These are phyloP conservation scores for Neomonachus schauinslandi DNA, from an alignment of 2,113 vertebrate species.

Conservation along the genomic window DNA sequence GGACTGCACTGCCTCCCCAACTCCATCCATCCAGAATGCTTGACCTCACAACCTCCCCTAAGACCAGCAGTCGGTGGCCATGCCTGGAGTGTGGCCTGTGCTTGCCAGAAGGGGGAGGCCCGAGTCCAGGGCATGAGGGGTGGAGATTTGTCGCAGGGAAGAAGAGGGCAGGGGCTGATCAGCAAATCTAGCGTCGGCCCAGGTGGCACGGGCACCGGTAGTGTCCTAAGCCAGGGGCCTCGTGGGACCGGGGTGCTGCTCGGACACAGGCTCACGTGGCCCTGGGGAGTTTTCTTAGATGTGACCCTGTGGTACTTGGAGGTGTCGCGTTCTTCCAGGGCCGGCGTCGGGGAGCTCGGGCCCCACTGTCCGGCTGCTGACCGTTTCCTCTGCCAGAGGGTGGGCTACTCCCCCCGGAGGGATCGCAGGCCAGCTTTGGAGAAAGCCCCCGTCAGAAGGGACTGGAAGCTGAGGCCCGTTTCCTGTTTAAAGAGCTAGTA, in stretches of 20 bases:
- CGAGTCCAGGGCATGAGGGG: not conserved
- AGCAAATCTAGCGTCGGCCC: not conserved
- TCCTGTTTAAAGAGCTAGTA: not conserved
- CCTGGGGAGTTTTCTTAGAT: not conserved
- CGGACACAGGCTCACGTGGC: fast-evolving
- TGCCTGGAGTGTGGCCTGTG: not conserved
- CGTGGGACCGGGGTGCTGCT: not conserved
- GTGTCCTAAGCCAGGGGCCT: not conserved
- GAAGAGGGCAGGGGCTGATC: fast-evolving
- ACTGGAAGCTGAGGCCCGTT: not conserved
- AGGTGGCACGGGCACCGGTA: not conserved
- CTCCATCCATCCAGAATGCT: not conserved
- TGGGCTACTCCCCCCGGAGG: not conserved
- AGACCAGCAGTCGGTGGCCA: not conserved
- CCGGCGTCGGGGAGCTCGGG: fast-evolving
- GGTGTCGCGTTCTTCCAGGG: not conserved
- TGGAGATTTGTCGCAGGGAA: not conserved
- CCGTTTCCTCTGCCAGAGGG: not conserved
- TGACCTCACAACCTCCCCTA: not conserved
- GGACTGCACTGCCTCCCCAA: not conserved
- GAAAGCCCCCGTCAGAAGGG: not conserved
- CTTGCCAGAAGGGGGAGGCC: not conserved
- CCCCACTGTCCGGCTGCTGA: not conserved
- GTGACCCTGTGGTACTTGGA: not conserved
- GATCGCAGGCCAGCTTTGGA: not conserved